phyloP scores from a whole-genome alignment of 2,888 invertebrate genomes.

The Calameuta pallipes region DNA sequence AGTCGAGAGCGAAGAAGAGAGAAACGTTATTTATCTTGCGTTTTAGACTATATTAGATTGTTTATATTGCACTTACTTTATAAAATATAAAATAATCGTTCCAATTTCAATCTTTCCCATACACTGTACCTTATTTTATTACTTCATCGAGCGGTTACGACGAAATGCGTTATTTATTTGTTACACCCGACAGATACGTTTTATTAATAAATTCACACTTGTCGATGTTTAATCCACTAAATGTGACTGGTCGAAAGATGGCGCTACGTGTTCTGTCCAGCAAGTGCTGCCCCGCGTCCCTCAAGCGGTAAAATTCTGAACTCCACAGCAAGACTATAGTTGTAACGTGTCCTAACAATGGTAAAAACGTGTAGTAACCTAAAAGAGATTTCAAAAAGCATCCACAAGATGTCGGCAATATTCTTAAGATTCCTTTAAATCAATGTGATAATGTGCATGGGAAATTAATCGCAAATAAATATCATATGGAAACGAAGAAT shows the following conservation, averaged over 20 bases:
- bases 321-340: not conserved
- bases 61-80: conserved; percentile 65
- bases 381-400: not conserved
- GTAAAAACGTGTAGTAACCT: not conserved
- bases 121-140: not conserved
- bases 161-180: not conserved
- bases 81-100: conserved; percentile 62
- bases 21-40: conserved; percentile 45
- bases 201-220: not conserved
- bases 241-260: not conserved
- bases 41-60: conserved; percentile 63
- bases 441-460: not conserved
- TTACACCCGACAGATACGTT: not conserved
- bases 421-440: not conserved
- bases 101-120: conserved; percentile 29
- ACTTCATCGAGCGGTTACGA: not conserved
- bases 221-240: not conserved
- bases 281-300: not conserved
- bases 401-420: not conserved
- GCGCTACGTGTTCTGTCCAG: not conserved
- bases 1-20: not conserved
- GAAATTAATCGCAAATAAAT: not conserved
- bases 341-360: not conserved
- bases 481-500: not conserved
- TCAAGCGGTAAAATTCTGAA: not conserved